Conservation (phyloP, 1,140 invertebrate genomes). For the Melitaea cinxia region DNA sequence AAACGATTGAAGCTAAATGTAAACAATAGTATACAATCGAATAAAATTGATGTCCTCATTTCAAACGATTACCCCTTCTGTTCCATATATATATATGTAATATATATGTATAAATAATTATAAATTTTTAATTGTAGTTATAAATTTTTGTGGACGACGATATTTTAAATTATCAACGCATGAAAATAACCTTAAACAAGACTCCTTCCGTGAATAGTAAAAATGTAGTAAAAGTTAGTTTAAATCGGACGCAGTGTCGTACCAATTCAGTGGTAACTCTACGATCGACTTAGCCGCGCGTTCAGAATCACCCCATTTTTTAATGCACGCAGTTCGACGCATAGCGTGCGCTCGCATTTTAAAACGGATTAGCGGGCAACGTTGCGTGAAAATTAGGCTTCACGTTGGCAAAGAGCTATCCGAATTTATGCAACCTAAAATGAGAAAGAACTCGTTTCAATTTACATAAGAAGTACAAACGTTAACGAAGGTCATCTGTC, state of each 20-base stretch:
- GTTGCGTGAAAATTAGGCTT: constrained; percentile 71
- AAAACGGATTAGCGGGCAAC: constrained; percentile 64
- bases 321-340: constrained; percentile 52
- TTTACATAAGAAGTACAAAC: constrained; percentile 62
- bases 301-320: constrained; percentile 54
- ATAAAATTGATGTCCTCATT: too few species aligned
- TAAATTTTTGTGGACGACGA: too few species aligned
- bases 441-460: constrained; percentile 71
- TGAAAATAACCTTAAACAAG: constrained; percentile 4
- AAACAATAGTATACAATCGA: too few species aligned
- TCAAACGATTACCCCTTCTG: too few species aligned
- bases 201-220: constrained; percentile 5
- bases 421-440: constrained; percentile 74
- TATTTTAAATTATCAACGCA: too few species aligned
- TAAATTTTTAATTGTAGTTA: too few species aligned
- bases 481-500: constrained; percentile 49
- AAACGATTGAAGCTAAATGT: too few species aligned
- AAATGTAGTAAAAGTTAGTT: constrained; percentile 27
- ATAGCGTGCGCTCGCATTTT: constrained; percentile 55
- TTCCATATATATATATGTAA: too few species aligned
- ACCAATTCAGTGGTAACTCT: constrained; percentile 22
- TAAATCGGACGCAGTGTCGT: constrained; percentile 21
- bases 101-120: too few species aligned
- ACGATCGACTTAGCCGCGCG: constrained; percentile 34
- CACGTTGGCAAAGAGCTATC: constrained; percentile 66